Evolutionary conservation across 2,888 invertebrate genomes (phyloP).

Genomic region (Napeogenes sylphis): DNA sequence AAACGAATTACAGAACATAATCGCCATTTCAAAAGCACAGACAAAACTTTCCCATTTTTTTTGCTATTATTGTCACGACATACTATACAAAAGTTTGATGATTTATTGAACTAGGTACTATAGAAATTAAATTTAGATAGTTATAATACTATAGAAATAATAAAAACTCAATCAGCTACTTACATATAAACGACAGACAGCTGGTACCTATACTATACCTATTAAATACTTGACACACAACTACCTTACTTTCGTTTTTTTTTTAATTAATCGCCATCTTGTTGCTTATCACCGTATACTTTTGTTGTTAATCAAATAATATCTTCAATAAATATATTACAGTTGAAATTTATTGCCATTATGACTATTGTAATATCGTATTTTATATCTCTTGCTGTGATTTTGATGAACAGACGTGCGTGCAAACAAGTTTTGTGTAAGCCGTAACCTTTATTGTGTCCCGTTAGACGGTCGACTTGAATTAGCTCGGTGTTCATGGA

Average conservation of each 20-base stretch:
- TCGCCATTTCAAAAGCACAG: constrained; percentile 29
- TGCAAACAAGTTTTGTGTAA: constrained; percentile 38
- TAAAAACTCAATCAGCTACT: too few relatives aligned
- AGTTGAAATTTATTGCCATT: constrained; percentile 8
- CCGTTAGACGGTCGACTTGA: constrained; percentile 39
- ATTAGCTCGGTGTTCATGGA: constrained; percentile 30
- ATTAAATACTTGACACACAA: too few relatives aligned
- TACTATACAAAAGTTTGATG: constrained; percentile 3
- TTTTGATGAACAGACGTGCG: constrained; percentile 51
- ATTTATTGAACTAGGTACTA: neutral
- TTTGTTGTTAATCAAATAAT: too few relatives aligned
- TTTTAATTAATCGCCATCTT: too few relatives aligned
- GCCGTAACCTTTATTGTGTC: constrained; percentile 34
- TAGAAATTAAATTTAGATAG: neutral
- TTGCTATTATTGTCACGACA: constrained; percentile 18
- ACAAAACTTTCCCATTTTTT: constrained; percentile 56
- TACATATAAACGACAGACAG: too few relatives aligned
- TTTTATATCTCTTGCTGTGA: constrained; percentile 51
- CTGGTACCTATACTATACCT: too few relatives aligned
- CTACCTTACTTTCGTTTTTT: too few relatives aligned
- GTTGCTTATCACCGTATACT: too few relatives aligned
- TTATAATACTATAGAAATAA: too few relatives aligned
- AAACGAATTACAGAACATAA: constrained; percentile 28
- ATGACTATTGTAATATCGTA: constrained; percentile 20
- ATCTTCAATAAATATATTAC: neutral